phyloP scores from a whole-genome alignment of 2,797 vertebrate species.

The Trematomus bernacchii region DNA sequence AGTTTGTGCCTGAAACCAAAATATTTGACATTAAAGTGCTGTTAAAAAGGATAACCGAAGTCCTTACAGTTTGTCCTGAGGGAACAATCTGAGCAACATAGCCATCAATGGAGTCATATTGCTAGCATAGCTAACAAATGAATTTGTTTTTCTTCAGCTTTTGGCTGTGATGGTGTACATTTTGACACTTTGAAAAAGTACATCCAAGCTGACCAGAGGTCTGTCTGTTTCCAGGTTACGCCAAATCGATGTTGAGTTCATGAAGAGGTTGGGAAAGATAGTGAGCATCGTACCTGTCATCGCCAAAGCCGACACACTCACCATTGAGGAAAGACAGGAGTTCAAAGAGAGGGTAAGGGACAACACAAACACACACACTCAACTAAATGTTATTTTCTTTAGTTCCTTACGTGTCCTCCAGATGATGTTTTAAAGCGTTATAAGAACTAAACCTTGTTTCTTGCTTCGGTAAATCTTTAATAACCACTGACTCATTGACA shows the following conservation, averaged over 20 bases:
- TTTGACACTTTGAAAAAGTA: neutral
- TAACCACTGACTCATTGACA: conserved; percentile 62
- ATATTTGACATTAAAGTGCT: too few species aligned
- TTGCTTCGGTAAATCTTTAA: neutral
- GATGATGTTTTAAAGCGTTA: neutral
- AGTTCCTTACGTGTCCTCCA: neutral
- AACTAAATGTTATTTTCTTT: neutral
- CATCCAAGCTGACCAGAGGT: conserved; percentile 11
- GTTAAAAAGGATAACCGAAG: too few species aligned
- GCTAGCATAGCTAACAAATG: too few species aligned
- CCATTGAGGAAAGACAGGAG: conserved; percentile 92
- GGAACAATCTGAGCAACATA: neutral
- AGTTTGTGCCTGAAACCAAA: too few species aligned
- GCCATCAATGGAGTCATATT: neutral
- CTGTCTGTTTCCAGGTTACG: conserved; percentile 86
- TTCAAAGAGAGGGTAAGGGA: conserved; percentile 91
- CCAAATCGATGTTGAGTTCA: conserved; percentile 94
- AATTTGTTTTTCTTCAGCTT: neutral
- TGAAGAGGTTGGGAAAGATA: conserved; percentile 91
- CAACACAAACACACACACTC: conserved; percentile 4
- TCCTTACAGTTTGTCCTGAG: too few species aligned
- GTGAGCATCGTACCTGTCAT: conserved; percentile 97
- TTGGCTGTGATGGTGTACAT: neutral
- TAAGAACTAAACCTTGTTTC: neutral
- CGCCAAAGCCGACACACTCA: conserved; percentile 94